Evolutionary conservation across 1,140 invertebrate species (phyloP).

Genomic region (Ips typographus): DNA sequence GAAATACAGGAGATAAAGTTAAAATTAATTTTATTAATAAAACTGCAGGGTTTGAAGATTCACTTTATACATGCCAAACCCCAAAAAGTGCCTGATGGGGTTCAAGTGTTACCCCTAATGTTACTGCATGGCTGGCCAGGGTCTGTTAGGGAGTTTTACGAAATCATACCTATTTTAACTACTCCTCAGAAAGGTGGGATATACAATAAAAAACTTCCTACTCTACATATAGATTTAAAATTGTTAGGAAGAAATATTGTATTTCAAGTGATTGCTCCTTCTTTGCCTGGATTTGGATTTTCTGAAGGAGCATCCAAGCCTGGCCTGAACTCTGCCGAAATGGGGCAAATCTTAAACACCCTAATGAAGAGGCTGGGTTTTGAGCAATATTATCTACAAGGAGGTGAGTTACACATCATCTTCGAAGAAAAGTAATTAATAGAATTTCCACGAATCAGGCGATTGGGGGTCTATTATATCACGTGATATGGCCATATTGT

Average conservation of each 20-base stretch:
- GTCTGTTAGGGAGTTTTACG: conserved; percentile 82
- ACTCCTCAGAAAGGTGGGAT: conserved; percentile 54
- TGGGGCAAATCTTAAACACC: conserved; percentile 75
- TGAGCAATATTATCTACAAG: conserved; percentile 78
- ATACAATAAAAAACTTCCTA: neutral
- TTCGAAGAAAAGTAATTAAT: too few species aligned
- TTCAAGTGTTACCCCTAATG: conserved; percentile 68
- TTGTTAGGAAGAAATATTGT: conserved; percentile 57
- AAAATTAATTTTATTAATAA: neutral
- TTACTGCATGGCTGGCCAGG: conserved; percentile 92
- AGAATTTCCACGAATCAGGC: conserved; percentile 58
- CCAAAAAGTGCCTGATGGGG: conserved; percentile 51
- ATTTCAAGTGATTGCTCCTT: conserved; percentile 69
- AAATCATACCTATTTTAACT: conserved; percentile 73
- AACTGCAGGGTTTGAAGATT: conserved; percentile 55
- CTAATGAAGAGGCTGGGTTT: conserved; percentile 80
- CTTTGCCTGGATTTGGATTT: conserved; percentile 73
- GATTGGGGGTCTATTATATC: conserved; percentile 76
- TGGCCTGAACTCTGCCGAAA: conserved; percentile 64
- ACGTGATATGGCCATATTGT: conserved; percentile 63
- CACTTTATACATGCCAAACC: conserved; percentile 72
- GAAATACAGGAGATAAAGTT: neutral
- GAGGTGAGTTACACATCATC: conserved; percentile 66
- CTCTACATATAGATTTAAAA: neutral
- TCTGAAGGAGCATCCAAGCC: conserved; percentile 55